Evolutionary conservation across 2,113 vertebrate genomes (phyloP).

Genomic region (Corydoras maculifer): DNA sequence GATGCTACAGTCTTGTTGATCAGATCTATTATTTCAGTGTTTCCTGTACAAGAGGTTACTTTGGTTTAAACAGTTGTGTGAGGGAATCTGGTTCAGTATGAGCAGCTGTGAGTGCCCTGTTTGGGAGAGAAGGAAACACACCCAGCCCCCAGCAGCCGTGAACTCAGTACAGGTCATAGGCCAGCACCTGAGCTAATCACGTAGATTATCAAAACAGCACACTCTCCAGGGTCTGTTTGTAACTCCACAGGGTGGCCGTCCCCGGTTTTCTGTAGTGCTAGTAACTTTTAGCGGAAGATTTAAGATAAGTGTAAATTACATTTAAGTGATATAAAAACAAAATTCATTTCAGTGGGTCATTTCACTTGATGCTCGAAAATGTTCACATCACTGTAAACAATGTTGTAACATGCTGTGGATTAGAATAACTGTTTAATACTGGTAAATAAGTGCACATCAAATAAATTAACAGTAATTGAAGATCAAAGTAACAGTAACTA

Average conservation of each 20-base stretch:
- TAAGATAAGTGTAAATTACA: not conserved
- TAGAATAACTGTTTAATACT: no score
- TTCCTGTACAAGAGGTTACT: not conserved
- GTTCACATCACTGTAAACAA: not conserved
- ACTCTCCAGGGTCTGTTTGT: conserved; percentile 42
- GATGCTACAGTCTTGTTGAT: not conserved
- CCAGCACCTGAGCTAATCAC: conserved; percentile 51
- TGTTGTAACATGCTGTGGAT: no score
- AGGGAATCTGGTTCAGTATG: conserved; percentile 20
- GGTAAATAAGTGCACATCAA: no score
- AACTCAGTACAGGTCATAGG: conserved; percentile 40
- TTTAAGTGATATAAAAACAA: not conserved
- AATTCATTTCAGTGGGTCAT: not conserved
- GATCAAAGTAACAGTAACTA: no score
- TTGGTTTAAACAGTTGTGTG: conserved; percentile 25
- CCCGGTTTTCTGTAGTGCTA: conserved; percentile 12
- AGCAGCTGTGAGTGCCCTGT: conserved; percentile 43
- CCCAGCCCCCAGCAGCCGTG: conserved; percentile 26
- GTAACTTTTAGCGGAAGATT: conserved; percentile 24
- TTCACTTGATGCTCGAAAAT: not conserved
- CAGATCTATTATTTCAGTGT: not conserved
- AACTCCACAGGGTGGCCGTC: conserved; percentile 36
- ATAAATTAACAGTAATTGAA: no score
- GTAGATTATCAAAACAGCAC: conserved; percentile 45
- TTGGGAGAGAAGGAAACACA: conserved; percentile 37